Percentiles rank a stretch among this genome's conserved stretches.
Evolutionary conservation across 2,113 vertebrate genomes (phyloP).

Genomic region (Notechis scutatus): DNA sequence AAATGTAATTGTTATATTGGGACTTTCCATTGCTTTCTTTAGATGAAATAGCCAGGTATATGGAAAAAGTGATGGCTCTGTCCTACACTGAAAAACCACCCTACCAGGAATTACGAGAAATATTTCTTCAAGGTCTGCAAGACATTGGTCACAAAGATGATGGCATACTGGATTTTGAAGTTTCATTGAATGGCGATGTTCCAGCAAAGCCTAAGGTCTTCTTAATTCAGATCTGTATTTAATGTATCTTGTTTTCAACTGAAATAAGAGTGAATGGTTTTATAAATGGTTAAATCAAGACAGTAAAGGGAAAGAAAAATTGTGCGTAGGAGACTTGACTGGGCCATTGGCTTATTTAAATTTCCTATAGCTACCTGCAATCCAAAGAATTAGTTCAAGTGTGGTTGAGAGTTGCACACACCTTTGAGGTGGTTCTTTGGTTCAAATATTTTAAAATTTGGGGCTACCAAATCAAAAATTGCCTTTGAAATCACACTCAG

Average conservation of each 20-base stretch:
- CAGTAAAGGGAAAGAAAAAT: conserved; percentile 21
- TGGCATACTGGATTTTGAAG: conserved; percentile 75
- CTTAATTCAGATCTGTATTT: conserved; percentile 22
- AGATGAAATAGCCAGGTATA: conserved; percentile 87
- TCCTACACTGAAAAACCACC: conserved; percentile 81
- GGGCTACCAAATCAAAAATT: background rate
- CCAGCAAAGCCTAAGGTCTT: conserved; percentile 68
- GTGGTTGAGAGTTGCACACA: background rate
- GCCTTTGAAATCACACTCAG: background rate
- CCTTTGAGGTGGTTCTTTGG: background rate
- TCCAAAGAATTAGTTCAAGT: conserved; percentile 19
- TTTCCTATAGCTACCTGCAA: conserved; percentile 3
- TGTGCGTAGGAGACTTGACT: background rate
- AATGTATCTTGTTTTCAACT: conserved; percentile 5
- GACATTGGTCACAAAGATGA: conserved; percentile 79
- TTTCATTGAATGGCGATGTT: conserved; percentile 61
- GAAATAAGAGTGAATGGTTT: background rate
- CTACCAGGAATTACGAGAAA: conserved; percentile 80
- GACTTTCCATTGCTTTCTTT: conserved; percentile 50
- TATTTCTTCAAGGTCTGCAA: conserved; percentile 84
- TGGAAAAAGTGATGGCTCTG: conserved; percentile 83
- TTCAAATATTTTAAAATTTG: background rate
- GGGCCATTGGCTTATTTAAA: background rate
- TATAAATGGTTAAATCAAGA: conserved; percentile 20
- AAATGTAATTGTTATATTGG: background rate